Evolutionary conservation across 2,888 invertebrate species (phyloP).

Genomic region (Phania funesta): DNA sequence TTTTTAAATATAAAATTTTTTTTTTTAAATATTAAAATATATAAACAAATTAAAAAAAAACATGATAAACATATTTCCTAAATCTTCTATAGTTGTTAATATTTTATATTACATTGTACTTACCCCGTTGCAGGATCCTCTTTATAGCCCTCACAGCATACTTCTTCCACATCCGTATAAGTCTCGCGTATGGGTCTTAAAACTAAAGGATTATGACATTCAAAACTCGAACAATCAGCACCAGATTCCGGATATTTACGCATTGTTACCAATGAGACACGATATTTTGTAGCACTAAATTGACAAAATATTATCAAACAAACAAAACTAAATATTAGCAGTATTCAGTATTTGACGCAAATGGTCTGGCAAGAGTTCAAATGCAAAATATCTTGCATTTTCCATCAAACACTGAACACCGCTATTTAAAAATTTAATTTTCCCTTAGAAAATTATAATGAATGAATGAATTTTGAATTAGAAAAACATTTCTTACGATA

Average conservation of each 20-base stretch:
- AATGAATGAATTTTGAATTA: not conserved
- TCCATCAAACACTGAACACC: no score
- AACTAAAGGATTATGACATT: constrained; percentile 73
- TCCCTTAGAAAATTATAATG: not conserved
- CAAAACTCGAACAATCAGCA: constrained; percentile 54
- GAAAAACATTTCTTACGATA: constrained; percentile 73
- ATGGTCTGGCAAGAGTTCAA: no score
- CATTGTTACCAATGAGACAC: constrained; percentile 74
- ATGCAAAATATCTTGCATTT: not conserved
- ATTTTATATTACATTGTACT: constrained; percentile 41
- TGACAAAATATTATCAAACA: not conserved
- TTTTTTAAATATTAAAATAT: no score
- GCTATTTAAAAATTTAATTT: no score
- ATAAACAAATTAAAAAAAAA: not conserved
- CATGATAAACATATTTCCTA: not conserved
- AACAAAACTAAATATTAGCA: not conserved
- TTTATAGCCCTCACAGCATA: constrained; percentile 76
- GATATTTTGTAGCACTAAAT: constrained; percentile 72
- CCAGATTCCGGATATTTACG: constrained; percentile 71
- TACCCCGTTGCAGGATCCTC: constrained; percentile 70
- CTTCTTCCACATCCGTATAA: constrained; percentile 72
- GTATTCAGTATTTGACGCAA: no score
- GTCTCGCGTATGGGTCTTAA: constrained; percentile 74
- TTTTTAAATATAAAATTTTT: no score
- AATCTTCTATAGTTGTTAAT: not conserved